A percentile compares a stretch with the other conserved stretches of the same genome.
Conservation (phyloP, 2,797 vertebrate species). For the Sphenodon punctatus region DNA sequence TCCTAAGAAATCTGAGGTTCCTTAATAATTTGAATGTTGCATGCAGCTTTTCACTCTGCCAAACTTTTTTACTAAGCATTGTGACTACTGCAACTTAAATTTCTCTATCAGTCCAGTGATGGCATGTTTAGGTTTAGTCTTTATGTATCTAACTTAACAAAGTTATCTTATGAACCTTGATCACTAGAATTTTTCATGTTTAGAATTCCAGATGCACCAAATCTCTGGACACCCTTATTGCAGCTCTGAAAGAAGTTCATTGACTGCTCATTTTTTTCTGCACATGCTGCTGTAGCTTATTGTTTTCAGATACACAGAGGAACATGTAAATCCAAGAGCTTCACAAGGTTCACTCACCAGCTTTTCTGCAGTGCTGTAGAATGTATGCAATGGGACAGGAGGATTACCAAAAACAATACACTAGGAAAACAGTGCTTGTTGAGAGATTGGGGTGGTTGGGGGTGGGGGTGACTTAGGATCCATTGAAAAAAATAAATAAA, state of each 20-base stretch:
- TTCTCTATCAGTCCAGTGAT: neutral
- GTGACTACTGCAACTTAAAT: neutral
- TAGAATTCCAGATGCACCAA: neutral
- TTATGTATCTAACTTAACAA: neutral
- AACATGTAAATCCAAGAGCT: neutral
- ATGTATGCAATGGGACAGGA: accelerated
- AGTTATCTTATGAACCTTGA: neutral
- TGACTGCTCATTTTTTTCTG: neutral
- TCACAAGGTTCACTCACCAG: neutral
- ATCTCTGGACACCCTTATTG: neutral
- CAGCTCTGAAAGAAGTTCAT: neutral
- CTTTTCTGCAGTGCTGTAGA: neutral
- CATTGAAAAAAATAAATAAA: neutral
- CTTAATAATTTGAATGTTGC: neutral
- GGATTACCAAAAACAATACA: neutral
- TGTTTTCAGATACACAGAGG: neutral
- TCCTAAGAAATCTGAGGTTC: neutral
- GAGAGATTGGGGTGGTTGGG: too few species aligned
- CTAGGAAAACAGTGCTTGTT: neutral
- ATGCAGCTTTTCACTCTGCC: neutral
- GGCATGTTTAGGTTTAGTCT: neutral
- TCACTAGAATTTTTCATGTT: neutral
- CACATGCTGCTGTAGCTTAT: neutral
- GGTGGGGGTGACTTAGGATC: too few species aligned
- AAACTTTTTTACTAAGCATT: neutral